Percentiles rank a stretch among this genome's conserved stretches.
Conservation (phyloP, 2,797 vertebrate genomes). For the Harpagifer antarcticus region DNA sequence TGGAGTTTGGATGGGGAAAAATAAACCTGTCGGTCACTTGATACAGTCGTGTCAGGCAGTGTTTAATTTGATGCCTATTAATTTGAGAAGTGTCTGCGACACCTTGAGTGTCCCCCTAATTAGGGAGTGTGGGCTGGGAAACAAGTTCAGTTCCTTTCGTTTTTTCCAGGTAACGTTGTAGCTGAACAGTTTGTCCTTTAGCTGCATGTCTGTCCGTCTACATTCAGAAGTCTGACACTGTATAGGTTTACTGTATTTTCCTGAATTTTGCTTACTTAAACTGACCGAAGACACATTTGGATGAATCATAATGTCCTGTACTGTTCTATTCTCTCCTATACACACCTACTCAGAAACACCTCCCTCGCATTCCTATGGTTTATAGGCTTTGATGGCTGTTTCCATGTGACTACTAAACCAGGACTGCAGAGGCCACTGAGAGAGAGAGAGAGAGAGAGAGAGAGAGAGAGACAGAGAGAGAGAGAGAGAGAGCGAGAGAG, state of each 20-base stretch:
- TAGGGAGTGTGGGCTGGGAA: conserved; percentile 11
- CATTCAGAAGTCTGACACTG: neutral
- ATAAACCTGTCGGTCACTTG: conserved; percentile 58
- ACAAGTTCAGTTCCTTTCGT: conserved; percentile 8
- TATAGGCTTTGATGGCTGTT: conserved; percentile 72
- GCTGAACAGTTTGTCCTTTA: neutral
- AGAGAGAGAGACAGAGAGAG: conserved; percentile 11
- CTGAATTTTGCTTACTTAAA: neutral
- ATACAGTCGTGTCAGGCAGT: conserved; percentile 36
- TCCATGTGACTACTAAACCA: conserved; percentile 40
- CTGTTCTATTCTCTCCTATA: conserved; percentile 24
- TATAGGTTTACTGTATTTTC: neutral
- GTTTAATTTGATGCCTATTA: conserved; percentile 44
- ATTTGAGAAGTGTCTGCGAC: conserved; percentile 37
- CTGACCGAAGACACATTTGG: conserved; percentile 5
- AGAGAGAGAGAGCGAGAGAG: too few relatives aligned
- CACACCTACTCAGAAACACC: conserved; percentile 37
- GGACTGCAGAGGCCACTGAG: too few relatives aligned
- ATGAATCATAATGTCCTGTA: conserved; percentile 9
- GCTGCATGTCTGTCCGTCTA: neutral
- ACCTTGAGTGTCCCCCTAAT: conserved; percentile 40
- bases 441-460: too few relatives aligned
- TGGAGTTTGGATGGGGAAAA: conserved; percentile 42
- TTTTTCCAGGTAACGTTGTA: neutral
- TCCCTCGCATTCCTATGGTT: conserved; percentile 68